Evolutionary conservation across 2,797 vertebrate species (phyloP).

Genomic region (Hozukius guyotensis): DNA sequence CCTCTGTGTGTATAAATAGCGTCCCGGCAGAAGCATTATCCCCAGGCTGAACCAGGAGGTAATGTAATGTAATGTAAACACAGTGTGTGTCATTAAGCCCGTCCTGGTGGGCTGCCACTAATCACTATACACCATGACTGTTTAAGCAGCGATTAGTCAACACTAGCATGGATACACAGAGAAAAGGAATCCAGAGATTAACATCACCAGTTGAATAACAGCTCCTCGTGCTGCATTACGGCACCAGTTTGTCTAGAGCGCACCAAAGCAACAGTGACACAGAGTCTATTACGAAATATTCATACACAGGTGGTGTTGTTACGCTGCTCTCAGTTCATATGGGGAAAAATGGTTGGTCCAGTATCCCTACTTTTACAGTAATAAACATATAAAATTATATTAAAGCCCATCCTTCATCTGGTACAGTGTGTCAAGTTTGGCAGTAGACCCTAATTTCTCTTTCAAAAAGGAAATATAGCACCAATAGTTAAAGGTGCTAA

Average conservation of each 20-base stretch:
- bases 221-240: slow-evolving; percentile 3
- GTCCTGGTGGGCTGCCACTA: slow-evolving; percentile 63
- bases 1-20: slow-evolving; percentile 19
- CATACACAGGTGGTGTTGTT: not conserved
- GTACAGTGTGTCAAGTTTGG: not conserved
- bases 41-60: slow-evolving; percentile 37
- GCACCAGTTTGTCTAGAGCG: too few relatives aligned
- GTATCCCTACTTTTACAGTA: not conserved
- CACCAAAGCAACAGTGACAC: not conserved
- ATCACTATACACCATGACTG: slow-evolving; percentile 46
- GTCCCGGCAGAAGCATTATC: slow-evolving; percentile 24
- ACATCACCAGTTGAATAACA: slow-evolving; percentile 20
- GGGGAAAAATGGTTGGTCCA: not conserved
- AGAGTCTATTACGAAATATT: slow-evolving; percentile 1
- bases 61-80: slow-evolving; percentile 67
- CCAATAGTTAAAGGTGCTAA: not conserved
- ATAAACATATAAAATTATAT: not conserved
- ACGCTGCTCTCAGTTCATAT: not conserved
- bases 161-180: slow-evolving; percentile 18
- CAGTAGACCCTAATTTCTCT: not conserved
- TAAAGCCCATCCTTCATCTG: not conserved
- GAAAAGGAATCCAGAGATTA: slow-evolving; percentile 40
- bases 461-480: not conserved
- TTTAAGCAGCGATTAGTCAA: slow-evolving; percentile 50
- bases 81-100: slow-evolving; percentile 38